Evolutionary conservation across 2,113 vertebrate genomes (phyloP), one percentile per base, ranked within the genome.

Genomic region (Oncorhynchus tshawytscha): DNA sequence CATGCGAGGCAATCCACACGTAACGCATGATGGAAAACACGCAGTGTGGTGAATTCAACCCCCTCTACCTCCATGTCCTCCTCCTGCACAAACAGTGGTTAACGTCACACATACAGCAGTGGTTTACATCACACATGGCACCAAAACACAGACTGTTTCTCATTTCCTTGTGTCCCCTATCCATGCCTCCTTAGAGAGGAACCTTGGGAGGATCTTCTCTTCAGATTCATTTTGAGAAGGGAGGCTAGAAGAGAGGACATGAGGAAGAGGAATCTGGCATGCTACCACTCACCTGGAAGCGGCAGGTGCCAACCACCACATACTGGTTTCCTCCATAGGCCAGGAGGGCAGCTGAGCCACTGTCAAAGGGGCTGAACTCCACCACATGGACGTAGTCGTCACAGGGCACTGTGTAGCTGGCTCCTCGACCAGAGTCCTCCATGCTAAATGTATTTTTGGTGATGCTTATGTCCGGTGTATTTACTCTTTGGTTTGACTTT

Each of bases 381-480:
- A 97, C 96, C 84, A 97, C 96, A 0, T 97, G 95, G 11, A 99
- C 96, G 48, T 95, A 97, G 87, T 96, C 95, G 66, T 98, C 96
- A 16, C 96, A 98, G 1, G 95, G 83, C 82, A 99, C 95, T 0
- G 95, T 95, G 89, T 99, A 98, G 66, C 90, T 90, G 74, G 95
- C 92, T 74, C 88, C 92, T 83, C 92, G 95, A 54, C 91, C 85
- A 0, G 87, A 74, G 71, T 96, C 95, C 79, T 97, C 96, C 87
- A 54, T 54, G 16, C 13, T 54, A 18, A 16, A 4, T 97, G 96
- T 95, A 97, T 97, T 86, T 85, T 88, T 91, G 69, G 2, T 48
- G n/a, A 24, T 9, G 7, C 2, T 20, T 20, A 4, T 24, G 18
- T 62, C 59, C 59, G 0, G 20, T 62, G 18, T 16, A n/a, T 3